Base-by-base conservation (phyloP, 2,797 vertebrate genomes). In the Cheirogaleus major region DNA sequence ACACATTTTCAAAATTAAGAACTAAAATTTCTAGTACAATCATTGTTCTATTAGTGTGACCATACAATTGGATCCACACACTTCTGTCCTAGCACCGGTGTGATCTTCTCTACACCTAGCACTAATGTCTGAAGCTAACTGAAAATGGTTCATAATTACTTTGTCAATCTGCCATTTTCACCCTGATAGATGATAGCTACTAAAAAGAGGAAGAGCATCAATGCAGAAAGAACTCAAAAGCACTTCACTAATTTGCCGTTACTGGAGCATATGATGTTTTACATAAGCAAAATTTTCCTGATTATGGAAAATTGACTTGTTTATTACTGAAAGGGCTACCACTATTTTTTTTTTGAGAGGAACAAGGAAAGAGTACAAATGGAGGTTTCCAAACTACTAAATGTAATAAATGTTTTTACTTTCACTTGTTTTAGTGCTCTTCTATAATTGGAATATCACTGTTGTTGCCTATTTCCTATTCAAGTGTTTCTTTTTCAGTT, bases 251-350 rank as follows among this genome's bases (percentile, higher is more conserved):
- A 82, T 76, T 87, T 79, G 38, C 18, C 5, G 32, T 59, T 81
- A 70, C 48, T 41, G 18, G 18, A 5, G 15, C 3, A 41, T 35
- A 15, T 50, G 20, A 15, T 79, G 32, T 13, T 92, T 89, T 63
- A 65, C 17, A 84, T 52, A 78, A 81, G 41, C 20, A 55, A 76
- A 55, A 79, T 9, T 87, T 67, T 80, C 35, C 48, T 94, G 65
- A 91, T 79, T 80, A 57, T 73, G 10, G 18, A 84, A 90, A 92
- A 89, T 73, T 73, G n/a, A 5, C 43, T 61, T 81, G 22, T 89
- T 96, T 89, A 30, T 86, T 23, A 81, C 25, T n/a, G 38, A 73
- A 95, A 95, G 18, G 13, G 7, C 4, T 27, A 76, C 48, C 2
- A 32, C 14, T 69, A 55, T 41, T 52, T 73, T 67, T 59, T 25